phyloP scores from a whole-genome alignment of 2,113 vertebrate species.

The Mormoops blainvillei region DNA sequence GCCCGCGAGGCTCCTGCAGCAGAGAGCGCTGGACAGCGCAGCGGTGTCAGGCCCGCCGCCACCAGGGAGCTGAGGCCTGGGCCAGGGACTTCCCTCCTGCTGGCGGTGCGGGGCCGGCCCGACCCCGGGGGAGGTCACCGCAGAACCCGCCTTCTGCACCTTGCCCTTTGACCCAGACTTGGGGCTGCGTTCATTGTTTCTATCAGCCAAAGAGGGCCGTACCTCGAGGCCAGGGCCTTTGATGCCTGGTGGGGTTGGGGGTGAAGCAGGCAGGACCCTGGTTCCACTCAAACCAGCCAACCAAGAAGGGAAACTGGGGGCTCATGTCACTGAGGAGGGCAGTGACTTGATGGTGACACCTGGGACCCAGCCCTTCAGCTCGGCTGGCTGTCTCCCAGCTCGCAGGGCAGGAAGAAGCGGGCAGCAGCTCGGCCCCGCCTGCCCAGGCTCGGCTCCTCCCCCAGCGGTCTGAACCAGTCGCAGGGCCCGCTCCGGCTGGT shows the following conservation, averaged over 20 bases:
- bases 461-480: neutral
- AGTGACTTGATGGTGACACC: neutral
- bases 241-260: neutral
- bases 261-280: neutral
- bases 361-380: accelerated
- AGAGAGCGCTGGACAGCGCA: neutral
- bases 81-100: neutral
- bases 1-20: accelerated
- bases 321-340: neutral
- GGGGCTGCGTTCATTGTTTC: neutral
- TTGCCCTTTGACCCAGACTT: neutral
- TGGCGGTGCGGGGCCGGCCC: neutral
- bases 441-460: neutral
- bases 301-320: too few species aligned
- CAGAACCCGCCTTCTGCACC: neutral
- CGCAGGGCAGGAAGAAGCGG: neutral
- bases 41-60: neutral
- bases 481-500: neutral
- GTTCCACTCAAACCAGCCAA: neutral
- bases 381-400: neutral
- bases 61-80: neutral
- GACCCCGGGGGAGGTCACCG: accelerated
- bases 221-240: too few species aligned
- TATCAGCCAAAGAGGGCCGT: neutral
- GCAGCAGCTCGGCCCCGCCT: neutral